Base-by-base conservation (phyloP, 2,888 invertebrate genomes). In the Lathronympha strigana region DNA sequence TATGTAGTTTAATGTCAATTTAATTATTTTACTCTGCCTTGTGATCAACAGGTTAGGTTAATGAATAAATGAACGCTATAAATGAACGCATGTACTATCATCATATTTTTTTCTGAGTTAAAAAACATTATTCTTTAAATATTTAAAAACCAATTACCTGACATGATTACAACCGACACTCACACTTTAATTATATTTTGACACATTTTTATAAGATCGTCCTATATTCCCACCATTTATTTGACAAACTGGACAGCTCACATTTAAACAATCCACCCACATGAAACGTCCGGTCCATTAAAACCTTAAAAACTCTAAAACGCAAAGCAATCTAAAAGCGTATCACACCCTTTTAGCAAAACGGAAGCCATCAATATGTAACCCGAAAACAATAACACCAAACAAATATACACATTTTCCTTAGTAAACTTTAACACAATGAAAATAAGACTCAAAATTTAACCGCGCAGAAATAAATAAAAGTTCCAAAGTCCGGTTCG, bases 211-310 rank as follows among this genome's bases (percentile, higher is more conserved):
- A 25, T 4, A 25, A 3, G 25, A 4, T 25, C 25, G 6, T 25
- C 25, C n/a, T 47, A 15, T 1, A 23, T 25, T 63, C 49, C 19
- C 57, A 50, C 57, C 31, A 57, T 57, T 40, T 50, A 66, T 15
- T 31, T 25, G 40, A 58, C 40, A 64, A 64, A 64, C 64, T 53
- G 64, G 64, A 47, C 66, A 63, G 25, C 17, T 53, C 28, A 49
- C 31, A 64, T 47, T 36, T 13, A 60, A 77, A 86, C 84, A 86
- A 83, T 83, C 76, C 70, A 71, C 87, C 87, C 86, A 71, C 81
- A 84, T 86, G 72, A 63, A 67, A 51, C 77, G 81, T 82, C 80
- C 83, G 76, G 78, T 75, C 79, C 80, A 85, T 86, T 83, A 83
- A 83, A 78, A 80, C 77, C 60, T 54, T 78, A 79, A 82, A 77